These are phyloP conservation scores for Anarsia innoxiella DNA, from an alignment of 2,888 invertebrate species.

Conservation along the genomic window DNA sequence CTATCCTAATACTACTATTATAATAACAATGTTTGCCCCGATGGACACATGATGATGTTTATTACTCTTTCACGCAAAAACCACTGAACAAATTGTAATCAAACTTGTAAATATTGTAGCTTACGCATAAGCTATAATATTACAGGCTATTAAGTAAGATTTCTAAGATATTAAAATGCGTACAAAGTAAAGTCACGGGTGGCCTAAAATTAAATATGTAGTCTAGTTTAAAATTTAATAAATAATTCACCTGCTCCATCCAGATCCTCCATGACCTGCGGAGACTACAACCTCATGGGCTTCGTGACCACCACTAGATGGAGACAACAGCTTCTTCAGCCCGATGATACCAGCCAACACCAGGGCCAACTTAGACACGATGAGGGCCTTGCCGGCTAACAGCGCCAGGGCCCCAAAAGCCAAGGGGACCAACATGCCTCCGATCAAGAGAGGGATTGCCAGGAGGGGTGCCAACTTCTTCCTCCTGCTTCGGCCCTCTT, in stretches of 20 bases:
- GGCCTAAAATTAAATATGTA: too few relatives aligned
- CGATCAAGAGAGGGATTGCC: slow-evolving; percentile 85
- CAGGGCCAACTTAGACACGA: slow-evolving; percentile 87
- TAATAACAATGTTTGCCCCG: too few relatives aligned
- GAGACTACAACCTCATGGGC: slow-evolving; percentile 83
- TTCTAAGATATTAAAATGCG: too few relatives aligned
- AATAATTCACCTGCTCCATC: slow-evolving; percentile 78
- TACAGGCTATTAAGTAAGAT: too few relatives aligned
- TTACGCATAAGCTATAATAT: too few relatives aligned
- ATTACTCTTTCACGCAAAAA: too few relatives aligned
- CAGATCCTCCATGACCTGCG: slow-evolving; percentile 79
- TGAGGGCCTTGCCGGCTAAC: slow-evolving; percentile 88
- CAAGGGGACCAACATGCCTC: slow-evolving; percentile 86
- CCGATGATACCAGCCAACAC: slow-evolving; percentile 90
- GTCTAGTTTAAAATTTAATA: too few relatives aligned
- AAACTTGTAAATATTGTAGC: too few relatives aligned
- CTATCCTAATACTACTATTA: too few relatives aligned
- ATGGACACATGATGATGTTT: too few relatives aligned
- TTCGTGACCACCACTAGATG: slow-evolving; percentile 78
- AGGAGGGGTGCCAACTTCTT: slow-evolving; percentile 84
- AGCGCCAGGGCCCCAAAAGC: slow-evolving; percentile 88
- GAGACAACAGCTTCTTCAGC: slow-evolving; percentile 85
- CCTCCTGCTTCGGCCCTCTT: slow-evolving; percentile 81
- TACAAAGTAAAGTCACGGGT: too few relatives aligned
- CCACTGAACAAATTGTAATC: too few relatives aligned